Evolutionary conservation across 2,113 vertebrate genomes (phyloP).

Genomic region (Ophthalmolycus amberensis): DNA sequence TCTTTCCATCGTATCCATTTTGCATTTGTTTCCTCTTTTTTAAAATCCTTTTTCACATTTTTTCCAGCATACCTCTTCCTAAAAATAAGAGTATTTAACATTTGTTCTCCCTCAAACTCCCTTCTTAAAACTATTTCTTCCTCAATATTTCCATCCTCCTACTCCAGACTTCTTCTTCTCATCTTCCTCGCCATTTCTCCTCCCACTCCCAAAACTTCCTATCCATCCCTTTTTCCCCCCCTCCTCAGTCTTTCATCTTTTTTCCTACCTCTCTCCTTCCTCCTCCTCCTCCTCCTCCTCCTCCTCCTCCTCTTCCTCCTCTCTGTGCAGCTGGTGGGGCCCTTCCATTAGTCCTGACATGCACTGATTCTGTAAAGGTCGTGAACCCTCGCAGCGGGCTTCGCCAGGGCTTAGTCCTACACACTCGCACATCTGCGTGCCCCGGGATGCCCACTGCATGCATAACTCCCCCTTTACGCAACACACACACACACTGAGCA

Average conservation of each 20-base stretch:
- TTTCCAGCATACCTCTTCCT: not conserved
- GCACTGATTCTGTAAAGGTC: conserved; percentile 93
- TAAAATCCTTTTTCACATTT: not conserved
- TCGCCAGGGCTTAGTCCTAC: conserved; percentile 77
- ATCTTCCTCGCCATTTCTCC: conserved; percentile 13
- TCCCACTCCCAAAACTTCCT: conserved; percentile 37
- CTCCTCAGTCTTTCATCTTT: conserved; percentile 18
- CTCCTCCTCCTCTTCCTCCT: conserved; percentile 29
- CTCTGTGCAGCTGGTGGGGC: conserved; percentile 76
- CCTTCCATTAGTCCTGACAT: conserved; percentile 89
- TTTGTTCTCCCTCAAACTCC: not conserved
- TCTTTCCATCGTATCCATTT: conserved; percentile 3
- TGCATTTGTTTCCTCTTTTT: not conserved
- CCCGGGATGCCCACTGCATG: conserved; percentile 73
- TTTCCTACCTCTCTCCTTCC: conserved; percentile 9
- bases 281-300: conserved; percentile 1
- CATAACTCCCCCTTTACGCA: conserved; percentile 31
- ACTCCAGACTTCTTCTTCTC: conserved; percentile 4
- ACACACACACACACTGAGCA: conserved; percentile 15
- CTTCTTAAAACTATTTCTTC: not conserved
- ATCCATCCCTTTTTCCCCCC: not conserved
- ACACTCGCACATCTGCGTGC: conserved; percentile 80
- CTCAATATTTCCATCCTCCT: not conserved
- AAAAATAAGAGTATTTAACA: not conserved
- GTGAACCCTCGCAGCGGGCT: conserved; percentile 80